Evolutionary conservation across 2,113 vertebrate genomes (phyloP).

Genomic region (Vimba vimba): DNA sequence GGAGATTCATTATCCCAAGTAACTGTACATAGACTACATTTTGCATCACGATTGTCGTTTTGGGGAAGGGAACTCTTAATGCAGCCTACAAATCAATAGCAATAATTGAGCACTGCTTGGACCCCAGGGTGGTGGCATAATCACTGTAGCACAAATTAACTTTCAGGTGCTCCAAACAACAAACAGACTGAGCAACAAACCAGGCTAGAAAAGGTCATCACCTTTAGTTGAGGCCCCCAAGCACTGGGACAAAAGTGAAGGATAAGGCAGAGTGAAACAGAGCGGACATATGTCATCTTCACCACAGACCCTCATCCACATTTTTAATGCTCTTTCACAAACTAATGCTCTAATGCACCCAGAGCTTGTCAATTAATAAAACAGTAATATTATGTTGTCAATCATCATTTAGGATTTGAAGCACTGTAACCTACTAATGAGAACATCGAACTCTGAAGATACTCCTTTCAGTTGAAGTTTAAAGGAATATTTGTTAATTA

Average conservation of each 20-base stretch:
- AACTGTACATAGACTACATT: constrained; percentile 14
- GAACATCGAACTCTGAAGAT: background rate
- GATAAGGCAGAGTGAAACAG: background rate
- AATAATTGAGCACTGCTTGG: background rate
- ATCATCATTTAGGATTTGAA: constrained; percentile 7
- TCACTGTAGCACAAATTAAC: constrained; percentile 34
- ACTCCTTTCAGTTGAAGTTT: background rate
- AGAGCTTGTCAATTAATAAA: background rate
- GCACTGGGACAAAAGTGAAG: background rate
- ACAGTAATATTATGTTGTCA: background rate
- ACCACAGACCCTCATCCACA: background rate
- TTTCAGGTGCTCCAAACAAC: constrained; percentile 21
- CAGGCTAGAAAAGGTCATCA: constrained; percentile 15
- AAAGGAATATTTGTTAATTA: background rate
- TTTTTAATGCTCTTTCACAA: background rate
- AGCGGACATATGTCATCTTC: background rate
- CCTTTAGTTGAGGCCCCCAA: constrained; percentile 1
- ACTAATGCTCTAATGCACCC: background rate
- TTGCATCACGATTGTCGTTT: background rate
- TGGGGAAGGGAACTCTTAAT: background rate
- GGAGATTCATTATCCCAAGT: background rate
- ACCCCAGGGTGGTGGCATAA: constrained; percentile 28
- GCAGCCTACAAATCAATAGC: background rate
- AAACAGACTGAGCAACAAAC: constrained; percentile 26
- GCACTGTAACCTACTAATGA: background rate